phyloP scores from a whole-genome alignment of 2,888 invertebrate species.

The Apodemia zela region DNA sequence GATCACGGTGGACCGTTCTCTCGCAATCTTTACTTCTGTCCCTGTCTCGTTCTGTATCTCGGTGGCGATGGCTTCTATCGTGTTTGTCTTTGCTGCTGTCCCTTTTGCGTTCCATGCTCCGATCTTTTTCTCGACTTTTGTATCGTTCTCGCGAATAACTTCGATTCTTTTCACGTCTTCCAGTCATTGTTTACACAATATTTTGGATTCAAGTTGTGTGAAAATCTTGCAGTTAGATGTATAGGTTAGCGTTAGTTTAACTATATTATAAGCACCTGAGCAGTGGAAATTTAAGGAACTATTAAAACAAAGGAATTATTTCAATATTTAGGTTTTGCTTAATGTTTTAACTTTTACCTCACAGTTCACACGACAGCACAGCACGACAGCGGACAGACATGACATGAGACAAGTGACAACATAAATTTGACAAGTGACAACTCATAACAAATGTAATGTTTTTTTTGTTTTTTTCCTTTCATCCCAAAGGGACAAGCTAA shows the following conservation, averaged over 20 bases:
- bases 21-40: slow-evolving; percentile 29
- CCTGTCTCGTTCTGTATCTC: slow-evolving; percentile 32
- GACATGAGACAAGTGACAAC: too few relatives aligned
- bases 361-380: too few relatives aligned
- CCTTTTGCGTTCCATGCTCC: slow-evolving; percentile 28
- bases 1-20: slow-evolving; percentile 28
- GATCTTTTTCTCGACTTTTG: slow-evolving; percentile 41
- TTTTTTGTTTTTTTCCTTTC: too few relatives aligned
- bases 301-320: neutral
- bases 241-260: neutral
- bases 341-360: too few relatives aligned
- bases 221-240: neutral
- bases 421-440: too few relatives aligned
- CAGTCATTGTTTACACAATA: slow-evolving; percentile 35
- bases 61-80: slow-evolving; percentile 28
- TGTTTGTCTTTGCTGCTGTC: slow-evolving; percentile 30
- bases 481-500: too few relatives aligned
- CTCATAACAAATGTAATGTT: too few relatives aligned
- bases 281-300: too few relatives aligned
- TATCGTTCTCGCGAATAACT: slow-evolving; percentile 36
- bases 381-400: too few relatives aligned
- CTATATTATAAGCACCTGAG: neutral
- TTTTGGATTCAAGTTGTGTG: neutral
- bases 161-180: slow-evolving; percentile 42
- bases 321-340: too few relatives aligned